Conservation (phyloP, 2,888 invertebrate genomes). For the Dastarcus helophoroides region DNA sequence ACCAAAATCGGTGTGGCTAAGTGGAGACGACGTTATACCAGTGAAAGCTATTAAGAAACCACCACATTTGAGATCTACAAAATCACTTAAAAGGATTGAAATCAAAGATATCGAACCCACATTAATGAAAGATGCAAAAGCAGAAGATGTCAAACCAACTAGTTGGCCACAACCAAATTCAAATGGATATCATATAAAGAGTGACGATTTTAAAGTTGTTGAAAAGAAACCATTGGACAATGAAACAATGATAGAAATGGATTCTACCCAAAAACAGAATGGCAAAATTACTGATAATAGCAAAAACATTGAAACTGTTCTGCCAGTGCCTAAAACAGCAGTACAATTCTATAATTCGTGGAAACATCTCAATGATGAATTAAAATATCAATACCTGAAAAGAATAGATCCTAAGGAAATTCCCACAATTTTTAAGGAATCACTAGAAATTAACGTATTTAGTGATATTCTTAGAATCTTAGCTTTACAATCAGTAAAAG, state of each 20-base stretch:
- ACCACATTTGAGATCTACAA: conserved; percentile 54
- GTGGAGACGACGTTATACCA: conserved; percentile 27
- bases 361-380: conserved; percentile 44
- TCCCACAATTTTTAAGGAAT: conserved; percentile 53
- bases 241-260: conserved; percentile 5
- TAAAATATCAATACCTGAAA: conserved; percentile 49
- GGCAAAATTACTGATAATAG: conserved; percentile 9
- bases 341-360: conserved; percentile 55
- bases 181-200: conserved; percentile 13
- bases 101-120: too few relatives aligned
- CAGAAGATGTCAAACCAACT: conserved; percentile 8
- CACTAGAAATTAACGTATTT: conserved; percentile 52
- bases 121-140: conserved; percentile 11
- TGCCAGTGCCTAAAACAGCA: conserved; percentile 45
- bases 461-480: conserved; percentile 47
- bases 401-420: conserved; percentile 44
- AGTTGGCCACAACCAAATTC: conserved; percentile 13
- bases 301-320: conserved; percentile 19
- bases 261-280: conserved; percentile 3
- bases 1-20: conserved; percentile 29
- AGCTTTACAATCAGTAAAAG: conserved; percentile 37
- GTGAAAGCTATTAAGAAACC: conserved; percentile 47
- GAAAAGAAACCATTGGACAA: conserved; percentile 17
- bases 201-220: conserved; percentile 23
- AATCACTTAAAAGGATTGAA: conserved; percentile 43